Evolutionary conservation across 1,140 invertebrate species (phyloP).

Genomic region (Cydia amplana): DNA sequence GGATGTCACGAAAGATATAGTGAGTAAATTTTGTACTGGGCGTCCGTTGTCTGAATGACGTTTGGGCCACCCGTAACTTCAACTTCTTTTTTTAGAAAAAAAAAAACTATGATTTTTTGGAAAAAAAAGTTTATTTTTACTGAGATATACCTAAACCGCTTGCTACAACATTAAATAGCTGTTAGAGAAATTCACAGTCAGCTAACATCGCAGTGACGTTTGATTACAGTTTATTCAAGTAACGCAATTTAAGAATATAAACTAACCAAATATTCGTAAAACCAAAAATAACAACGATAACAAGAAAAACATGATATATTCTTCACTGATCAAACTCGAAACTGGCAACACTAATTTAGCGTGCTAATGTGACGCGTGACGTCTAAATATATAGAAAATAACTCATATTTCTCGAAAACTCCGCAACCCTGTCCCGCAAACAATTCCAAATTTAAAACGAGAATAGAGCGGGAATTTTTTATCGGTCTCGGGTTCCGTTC

Average conservation of each 20-base stretch:
- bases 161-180: too few relatives aligned
- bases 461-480: background rate
- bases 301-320: background rate
- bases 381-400: conserved; percentile 10
- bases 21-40: background rate
- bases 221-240: too few relatives aligned
- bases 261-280: background rate
- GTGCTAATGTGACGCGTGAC: conserved; percentile 7
- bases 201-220: too few relatives aligned
- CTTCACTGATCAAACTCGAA: background rate
- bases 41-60: background rate
- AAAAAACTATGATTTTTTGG: too few relatives aligned
- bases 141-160: too few relatives aligned
- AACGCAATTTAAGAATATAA: background rate
- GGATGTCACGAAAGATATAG: background rate
- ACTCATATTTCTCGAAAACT: conserved; percentile 19
- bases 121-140: too few relatives aligned
- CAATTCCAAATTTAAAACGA: conserved; percentile 25
- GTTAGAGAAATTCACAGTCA: too few relatives aligned
- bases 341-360: conserved; percentile 3
- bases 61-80: background rate
- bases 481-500: background rate
- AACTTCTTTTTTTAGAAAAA: background rate
- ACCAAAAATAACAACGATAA: background rate
- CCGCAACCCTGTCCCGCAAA: conserved; percentile 2